Evolutionary conservation across 2,888 invertebrate genomes (phyloP).

Genomic region (Ornithoptera priamus): DNA sequence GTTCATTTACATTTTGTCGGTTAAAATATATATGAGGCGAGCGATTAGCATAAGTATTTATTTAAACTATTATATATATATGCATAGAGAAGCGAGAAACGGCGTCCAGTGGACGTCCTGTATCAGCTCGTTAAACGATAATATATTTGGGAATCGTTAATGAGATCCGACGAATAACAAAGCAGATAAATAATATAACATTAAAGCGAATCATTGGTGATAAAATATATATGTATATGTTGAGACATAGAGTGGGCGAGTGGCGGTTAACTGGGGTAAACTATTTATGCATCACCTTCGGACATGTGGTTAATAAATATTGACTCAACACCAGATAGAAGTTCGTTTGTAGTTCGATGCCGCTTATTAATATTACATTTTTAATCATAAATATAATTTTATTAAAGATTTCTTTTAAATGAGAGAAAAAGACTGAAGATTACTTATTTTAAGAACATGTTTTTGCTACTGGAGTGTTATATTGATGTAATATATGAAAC

Average conservation of each 20-base stretch:
- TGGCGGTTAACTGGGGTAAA: constrained; percentile 3
- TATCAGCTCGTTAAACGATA: not conserved
- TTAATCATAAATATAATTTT: too few species aligned
- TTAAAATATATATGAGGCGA: too few species aligned
- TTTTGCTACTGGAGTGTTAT: too few species aligned
- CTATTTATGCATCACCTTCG: constrained; percentile 20
- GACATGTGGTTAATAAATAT: not conserved
- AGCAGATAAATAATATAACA: constrained; percentile 15
- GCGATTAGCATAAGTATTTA: not conserved
- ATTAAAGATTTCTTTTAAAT: too few species aligned
- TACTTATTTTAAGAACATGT: too few species aligned
- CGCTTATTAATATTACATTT: too few species aligned
- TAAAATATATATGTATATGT: not conserved
- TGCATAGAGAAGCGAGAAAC: not conserved
- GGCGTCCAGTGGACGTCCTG: not conserved
- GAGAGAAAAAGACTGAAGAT: too few species aligned
- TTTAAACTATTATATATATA: not conserved
- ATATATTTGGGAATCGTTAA: constrained; percentile 9
- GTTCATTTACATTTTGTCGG: too few species aligned
- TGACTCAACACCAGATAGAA: too few species aligned
- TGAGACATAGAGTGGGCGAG: not conserved
- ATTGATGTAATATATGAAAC: too few species aligned
- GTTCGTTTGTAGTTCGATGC: too few species aligned
- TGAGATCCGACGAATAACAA: constrained; percentile 16
- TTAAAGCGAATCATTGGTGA: constrained; percentile 16